Base-by-base conservation (phyloP, 2,797 vertebrate genomes). In the Propithecus perrieri region DNA sequence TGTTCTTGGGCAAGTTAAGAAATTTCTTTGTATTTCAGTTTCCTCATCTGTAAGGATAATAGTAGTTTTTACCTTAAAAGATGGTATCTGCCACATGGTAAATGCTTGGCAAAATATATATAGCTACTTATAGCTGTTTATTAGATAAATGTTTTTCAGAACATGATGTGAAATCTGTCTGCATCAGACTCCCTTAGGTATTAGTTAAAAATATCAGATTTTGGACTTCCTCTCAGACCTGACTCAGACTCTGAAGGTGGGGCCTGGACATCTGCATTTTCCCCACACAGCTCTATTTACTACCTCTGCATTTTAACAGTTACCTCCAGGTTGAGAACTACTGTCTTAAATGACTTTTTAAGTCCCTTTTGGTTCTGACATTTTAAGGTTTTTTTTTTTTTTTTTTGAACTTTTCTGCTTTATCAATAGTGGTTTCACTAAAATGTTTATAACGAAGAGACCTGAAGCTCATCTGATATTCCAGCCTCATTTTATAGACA, bases 171-270 rank as follows among this genome's bases (percentile, higher is more conserved):
- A 87, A 94, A 48, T 84, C 20, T 61, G 26, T 63, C 18, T 78
- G 18, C 20, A 76, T 65, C 43, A 97, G n/a, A 93, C 71, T 81
- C 6, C 26, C 2, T 84, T 89, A 11, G 17, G 6, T 92, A 89
- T 91, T 79, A 83, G 75, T 92, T 94, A 65, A 92, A 94, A 95
- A 84, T 63, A 57, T 59, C 43, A 84, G 33, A 76, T 93, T 74
- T 53, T 69, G 28, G 63, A 93, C n/a, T 63, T 85, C 43, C 35
- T 94, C 14, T 9, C 4, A 78, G 48, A 50, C n/a, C 33, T 18
- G 35, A 95, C 35, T 96, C 46, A 30, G 55, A 83, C 43, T 95
- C 10, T 95, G 24, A 41, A 89, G 41, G 35, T 84, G 35, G 78
- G 48, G 9, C 85, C 35, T 86, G 12, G 14, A 65, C 13, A 91